Base-by-base conservation (phyloP, 2,888 invertebrate species). In the Theristus sp. region DNA sequence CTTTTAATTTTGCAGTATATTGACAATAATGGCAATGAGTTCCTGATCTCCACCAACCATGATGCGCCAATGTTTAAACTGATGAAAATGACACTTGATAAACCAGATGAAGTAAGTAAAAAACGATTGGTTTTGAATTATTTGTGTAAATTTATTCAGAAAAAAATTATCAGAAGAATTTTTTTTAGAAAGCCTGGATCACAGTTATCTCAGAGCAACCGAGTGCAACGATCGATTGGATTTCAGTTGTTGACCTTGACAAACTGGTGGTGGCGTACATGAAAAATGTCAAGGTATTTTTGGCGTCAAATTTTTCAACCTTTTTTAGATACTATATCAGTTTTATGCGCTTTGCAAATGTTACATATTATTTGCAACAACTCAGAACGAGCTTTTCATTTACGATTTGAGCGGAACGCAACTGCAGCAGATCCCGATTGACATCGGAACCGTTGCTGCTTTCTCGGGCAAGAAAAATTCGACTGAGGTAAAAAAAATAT, bases 221-320 rank as follows among this genome's bases (percentile, higher is more conserved):
- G 3, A 83, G 82, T 6, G 62, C 85, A 90, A 93, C 94, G 0
- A 75, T 98, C 53, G 88, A 91, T 73, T 90, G 89, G 87, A 87
- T 84, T 0, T 80, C 81, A 13, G 84, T 87, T 60, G 89, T 90
- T 0, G 83, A 88, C 74, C 78, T 82, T n/a, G 83, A 90, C 73
- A 86, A 88, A 75, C 79, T 98, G 47, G 82, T 93, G 59, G 77
- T 89, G 46, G 85, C 86, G 73, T 96, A 93, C 73, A 82, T 94
- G 62, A 83, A 87, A 72, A 90, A 96, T 80, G 94, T 94, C 13
- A 93, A 93, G n/a, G n/a, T n/a, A n/a, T n/a, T n/a, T n/a, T n/a
- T n/a, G n/a, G n/a, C n/a, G n/a, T n/a, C n/a, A n/a, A n/a, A n/a
- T n/a, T n/a, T n/a, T n/a, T n/a, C n/a, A n/a, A n/a, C n/a, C n/a